A percentile compares a stretch with the other conserved stretches of the same genome.
Conservation (phyloP, 37 sponge, comb jelly and placozoan genomes). For the Halichondria panicea region DNA sequence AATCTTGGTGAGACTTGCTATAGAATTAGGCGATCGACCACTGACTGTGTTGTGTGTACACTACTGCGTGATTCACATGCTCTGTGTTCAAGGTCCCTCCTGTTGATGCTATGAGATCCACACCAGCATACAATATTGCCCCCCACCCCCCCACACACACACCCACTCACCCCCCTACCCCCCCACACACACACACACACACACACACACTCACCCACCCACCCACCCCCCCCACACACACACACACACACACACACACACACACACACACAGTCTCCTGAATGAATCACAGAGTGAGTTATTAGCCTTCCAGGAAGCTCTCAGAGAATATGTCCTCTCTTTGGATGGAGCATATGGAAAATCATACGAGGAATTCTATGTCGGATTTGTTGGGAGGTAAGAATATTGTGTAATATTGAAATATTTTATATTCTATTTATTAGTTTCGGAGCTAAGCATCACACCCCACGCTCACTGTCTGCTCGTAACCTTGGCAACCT, state of each 20-base stretch:
- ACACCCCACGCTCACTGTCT: conserved; percentile 88
- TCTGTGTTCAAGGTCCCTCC: not conserved
- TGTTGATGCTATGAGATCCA: not conserved
- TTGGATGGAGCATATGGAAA: conserved; percentile 87
- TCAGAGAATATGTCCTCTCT: conserved; percentile 80
- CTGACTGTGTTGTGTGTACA: not conserved
- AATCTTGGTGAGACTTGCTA: too few relatives aligned
- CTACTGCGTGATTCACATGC: too few relatives aligned
- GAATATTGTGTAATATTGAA: not conserved
- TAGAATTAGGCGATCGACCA: too few relatives aligned
- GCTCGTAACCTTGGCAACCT: conserved; percentile 82
- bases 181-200: not conserved
- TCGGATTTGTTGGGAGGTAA: conserved; percentile 96
- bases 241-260: not conserved
- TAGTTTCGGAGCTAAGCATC: conserved; percentile 93
- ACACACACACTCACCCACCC: not conserved
- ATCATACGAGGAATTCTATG: conserved; percentile 85
- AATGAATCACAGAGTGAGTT: conserved; percentile 83
- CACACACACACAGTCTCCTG: conserved; percentile 44
- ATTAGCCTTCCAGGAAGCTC: conserved; percentile 88
- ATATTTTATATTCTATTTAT: not conserved
- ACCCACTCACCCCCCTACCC: not conserved
- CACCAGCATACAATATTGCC: not conserved
- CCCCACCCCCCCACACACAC: not conserved
- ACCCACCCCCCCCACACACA: not conserved